Conservation (phyloP, 2,797 vertebrate species). For the Xerus rutilus region DNA sequence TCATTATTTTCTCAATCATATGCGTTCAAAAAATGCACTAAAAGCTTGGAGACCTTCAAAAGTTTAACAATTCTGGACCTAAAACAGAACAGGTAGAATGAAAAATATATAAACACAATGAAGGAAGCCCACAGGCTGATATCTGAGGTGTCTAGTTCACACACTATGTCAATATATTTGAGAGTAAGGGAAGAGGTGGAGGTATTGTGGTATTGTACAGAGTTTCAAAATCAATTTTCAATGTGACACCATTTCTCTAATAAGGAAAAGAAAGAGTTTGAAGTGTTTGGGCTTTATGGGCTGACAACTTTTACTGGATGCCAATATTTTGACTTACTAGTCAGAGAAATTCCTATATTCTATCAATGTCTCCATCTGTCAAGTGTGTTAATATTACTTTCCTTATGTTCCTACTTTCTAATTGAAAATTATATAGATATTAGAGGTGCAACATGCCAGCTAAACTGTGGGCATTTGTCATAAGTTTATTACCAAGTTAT, state of each 20-base stretch:
- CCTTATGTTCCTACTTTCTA: background rate
- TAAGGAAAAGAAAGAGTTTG: background rate
- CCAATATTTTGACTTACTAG: background rate
- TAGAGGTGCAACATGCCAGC: background rate
- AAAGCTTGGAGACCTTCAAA: background rate
- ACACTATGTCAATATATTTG: background rate
- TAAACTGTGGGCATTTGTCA: background rate
- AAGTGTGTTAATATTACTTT: background rate
- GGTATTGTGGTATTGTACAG: background rate
- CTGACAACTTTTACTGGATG: background rate
- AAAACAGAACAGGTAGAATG: background rate
- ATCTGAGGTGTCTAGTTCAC: background rate
- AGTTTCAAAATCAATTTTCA: background rate
- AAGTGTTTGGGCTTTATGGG: background rate
- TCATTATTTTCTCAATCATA: background rate
- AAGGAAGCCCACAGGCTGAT: background rate
- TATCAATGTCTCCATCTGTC: background rate
- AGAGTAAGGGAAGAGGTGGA: background rate
- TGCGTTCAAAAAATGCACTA: background rate
- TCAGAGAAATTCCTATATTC: background rate
- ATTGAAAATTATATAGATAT: background rate
- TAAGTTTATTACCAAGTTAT: background rate
- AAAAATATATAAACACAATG: background rate
- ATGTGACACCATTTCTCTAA: background rate
- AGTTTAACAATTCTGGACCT: background rate